A percentile compares a stretch with the other conserved stretches of the same genome.
Conservation (phyloP, 2,888 invertebrate species). For the Mimachlamys varia region DNA sequence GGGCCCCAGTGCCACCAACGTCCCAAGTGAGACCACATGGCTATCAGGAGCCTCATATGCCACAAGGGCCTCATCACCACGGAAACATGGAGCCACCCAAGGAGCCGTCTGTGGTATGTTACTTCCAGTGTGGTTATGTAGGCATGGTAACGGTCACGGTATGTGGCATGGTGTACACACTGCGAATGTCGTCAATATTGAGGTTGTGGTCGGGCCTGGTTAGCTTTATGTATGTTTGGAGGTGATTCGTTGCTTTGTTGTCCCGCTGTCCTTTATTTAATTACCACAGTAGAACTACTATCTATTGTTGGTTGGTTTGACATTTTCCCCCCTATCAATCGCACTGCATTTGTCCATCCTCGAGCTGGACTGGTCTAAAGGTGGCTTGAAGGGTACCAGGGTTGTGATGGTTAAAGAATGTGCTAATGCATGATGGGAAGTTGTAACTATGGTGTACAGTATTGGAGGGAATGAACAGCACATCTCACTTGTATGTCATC, state of each 20-base stretch:
- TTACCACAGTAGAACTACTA: neutral
- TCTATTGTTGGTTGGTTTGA: neutral
- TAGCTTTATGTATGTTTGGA: too few species aligned
- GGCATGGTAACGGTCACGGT: constrained; percentile 9
- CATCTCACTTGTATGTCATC: constrained; percentile 50
- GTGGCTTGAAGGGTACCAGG: neutral
- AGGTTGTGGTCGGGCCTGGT: too few species aligned
- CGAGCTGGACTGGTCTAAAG: neutral
- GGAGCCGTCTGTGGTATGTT: constrained; percentile 63
- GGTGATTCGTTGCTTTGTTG: neutral
- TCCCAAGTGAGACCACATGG: constrained; percentile 61
- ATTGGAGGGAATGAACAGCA: neutral
- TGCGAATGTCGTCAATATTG: neutral
- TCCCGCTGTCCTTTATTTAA: neutral
- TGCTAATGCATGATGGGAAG: constrained; percentile 28
- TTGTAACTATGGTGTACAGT: constrained; percentile 44
- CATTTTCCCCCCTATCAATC: neutral
- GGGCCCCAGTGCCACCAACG: constrained; percentile 54
- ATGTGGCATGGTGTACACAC: neutral
- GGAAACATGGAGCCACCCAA: constrained; percentile 60
- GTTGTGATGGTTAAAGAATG: neutral
- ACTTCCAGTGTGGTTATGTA: neutral
- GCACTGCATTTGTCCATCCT: neutral
- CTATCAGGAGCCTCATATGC: constrained; percentile 59
- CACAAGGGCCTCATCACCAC: constrained; percentile 57